Conservation (phyloP, 2,113 vertebrate genomes). For the Cyanoramphus novaezelandiae region DNA sequence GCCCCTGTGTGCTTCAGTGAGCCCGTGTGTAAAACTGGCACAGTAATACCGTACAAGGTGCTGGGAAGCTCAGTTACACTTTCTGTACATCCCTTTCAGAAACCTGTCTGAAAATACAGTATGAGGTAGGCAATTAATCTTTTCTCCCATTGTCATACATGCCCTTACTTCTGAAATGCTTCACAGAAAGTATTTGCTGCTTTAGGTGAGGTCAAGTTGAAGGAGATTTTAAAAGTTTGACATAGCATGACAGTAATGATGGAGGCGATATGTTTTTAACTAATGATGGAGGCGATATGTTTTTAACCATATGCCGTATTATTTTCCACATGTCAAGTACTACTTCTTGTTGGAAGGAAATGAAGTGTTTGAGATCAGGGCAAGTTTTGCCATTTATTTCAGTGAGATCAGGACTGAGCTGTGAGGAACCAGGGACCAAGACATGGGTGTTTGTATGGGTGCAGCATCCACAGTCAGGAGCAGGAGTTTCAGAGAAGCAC, state of each 20-base stretch:
- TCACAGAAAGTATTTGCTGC: not conserved
- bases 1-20: not conserved
- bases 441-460: not conserved
- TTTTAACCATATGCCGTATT: not conserved
- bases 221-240: not conserved
- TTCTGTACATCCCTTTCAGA: not conserved
- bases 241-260: not conserved
- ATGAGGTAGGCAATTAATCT: not conserved
- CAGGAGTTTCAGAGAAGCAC: not conserved
- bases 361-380: not conserved
- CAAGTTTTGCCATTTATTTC: not conserved
- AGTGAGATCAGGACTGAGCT: not conserved
- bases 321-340: not conserved
- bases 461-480: not conserved
- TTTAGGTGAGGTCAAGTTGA: not conserved
- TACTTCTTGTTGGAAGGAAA: not conserved
- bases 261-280: not conserved
- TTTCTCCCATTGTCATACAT: not conserved
- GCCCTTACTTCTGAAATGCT: not conserved
- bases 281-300: not conserved
- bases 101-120: not conserved
- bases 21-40: not conserved
- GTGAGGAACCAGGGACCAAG: not conserved
- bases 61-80: not conserved
- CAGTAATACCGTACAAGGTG: not conserved